Evolutionary conservation across 92 coral and sea anemone genomes (phyloP), one percentile per base, ranked within the genome.

Genomic region (Umimayanthus chanpuru): DNA sequence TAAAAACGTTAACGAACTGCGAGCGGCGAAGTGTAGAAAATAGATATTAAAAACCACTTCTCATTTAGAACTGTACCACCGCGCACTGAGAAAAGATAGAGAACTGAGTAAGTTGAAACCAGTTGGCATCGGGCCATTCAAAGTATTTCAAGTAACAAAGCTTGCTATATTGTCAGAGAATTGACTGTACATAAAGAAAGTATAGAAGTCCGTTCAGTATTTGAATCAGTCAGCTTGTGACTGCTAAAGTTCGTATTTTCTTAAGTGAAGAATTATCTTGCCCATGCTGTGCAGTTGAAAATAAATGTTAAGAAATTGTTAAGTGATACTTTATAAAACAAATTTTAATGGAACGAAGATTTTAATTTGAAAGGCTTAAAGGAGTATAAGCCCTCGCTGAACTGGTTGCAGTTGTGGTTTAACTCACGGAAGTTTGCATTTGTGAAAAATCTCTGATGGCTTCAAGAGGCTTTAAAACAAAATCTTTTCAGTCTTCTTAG

Each of bases 391-490:
- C 53, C 23, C 53, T 38, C 70, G 23, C 28, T 70, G 41, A 39
- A 82, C 41, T 53, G 40, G 41, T 40, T 4, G 65, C 41, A 67
- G 1, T 70, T 83, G 87, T 83, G 87, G 77, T 68, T 83, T 83
- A 44, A 55, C 61, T 43, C 77, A 68, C 78, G 87, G 77, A 83
- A 68, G 43, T 10, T 26, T 70, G 58, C 41, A 56, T 55, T 80
- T 38, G 28, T 29, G 58, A 44, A 49, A 77, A 78, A 58, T 47
- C 61, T 40, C 58, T 47, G 56, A 80, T 28, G 36, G 84, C 16
- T 11, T 80, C 71, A 32, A 55, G 68, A 80, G 71, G 84, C 36
- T 56, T 80, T 80, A 18, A 38, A 9, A 29, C 9, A 16, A 56
- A 77, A 49, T 44, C 53, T 25, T 10, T 47, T 49, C 68, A 61